Evolutionary conservation across 2,113 vertebrate genomes (phyloP).

Genomic region (Tetrao urogallus): DNA sequence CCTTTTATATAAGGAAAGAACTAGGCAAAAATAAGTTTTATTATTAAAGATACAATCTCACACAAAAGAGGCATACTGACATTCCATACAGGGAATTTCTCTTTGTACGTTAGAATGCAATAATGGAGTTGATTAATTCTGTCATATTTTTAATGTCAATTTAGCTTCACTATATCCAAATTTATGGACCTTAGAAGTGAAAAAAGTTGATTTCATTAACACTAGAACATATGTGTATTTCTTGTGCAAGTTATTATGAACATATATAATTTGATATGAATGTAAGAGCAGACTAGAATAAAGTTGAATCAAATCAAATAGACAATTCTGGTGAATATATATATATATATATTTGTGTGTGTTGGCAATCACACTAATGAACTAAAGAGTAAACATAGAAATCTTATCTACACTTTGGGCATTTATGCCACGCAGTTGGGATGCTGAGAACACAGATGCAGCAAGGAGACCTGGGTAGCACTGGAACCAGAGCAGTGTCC

Average conservation of each 20-base stretch:
- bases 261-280: neutral
- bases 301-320: neutral
- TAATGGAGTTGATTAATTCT: neutral
- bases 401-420: neutral
- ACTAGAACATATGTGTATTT: neutral
- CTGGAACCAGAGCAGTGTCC: neutral
- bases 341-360: neutral
- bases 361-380: neutral
- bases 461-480: neutral
- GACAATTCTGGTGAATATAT: neutral
- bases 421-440: neutral
- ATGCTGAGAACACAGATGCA: neutral
- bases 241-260: neutral
- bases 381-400: neutral
- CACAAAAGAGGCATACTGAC: neutral
- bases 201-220: neutral
- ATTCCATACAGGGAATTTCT: neutral
- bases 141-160: neutral
- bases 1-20: neutral
- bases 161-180: neutral
- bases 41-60: neutral
- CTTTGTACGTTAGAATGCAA: neutral
- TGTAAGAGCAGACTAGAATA: neutral
- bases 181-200: neutral
- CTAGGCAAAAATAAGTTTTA: neutral